Percentiles rank a stretch among this genome's conserved stretches.
These are phyloP conservation scores for Macrosiphum euphorbiae DNA, from an alignment of 2,888 invertebrate species.

Conservation along the genomic window DNA sequence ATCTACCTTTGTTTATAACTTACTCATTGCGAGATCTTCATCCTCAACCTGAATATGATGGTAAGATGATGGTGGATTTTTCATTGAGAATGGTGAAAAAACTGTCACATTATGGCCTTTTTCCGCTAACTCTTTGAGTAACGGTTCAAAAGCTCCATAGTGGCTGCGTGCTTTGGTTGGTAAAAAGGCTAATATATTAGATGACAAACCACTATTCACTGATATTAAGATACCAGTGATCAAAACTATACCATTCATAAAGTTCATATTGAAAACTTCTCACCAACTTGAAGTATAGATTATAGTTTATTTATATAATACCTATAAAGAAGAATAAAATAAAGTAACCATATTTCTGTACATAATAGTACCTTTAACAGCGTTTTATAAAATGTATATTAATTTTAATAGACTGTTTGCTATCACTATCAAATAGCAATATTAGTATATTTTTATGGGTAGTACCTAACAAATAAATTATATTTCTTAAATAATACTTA, in stretches of 20 bases:
- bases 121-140: conserved; percentile 34
- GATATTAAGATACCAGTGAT: neutral
- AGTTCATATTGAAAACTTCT: conserved; percentile 29
- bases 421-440: neutral
- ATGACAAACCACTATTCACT: neutral
- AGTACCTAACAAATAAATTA: neutral
- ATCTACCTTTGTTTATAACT: neutral
- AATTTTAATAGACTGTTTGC: neutral
- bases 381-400: neutral
- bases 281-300: neutral
- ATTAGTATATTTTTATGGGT: neutral
- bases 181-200: conserved; percentile 48
- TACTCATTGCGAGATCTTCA: conserved; percentile 18
- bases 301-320: neutral
- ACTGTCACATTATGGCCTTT: conserved; percentile 52
- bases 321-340: neutral
- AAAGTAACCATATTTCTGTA: neutral
- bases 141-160: conserved; percentile 50
- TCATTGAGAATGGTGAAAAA: conserved; percentile 35
- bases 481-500: neutral
- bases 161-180: conserved; percentile 51
- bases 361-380: neutral
- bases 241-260: conserved; percentile 10
- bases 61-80: conserved; percentile 49
- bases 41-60: conserved; percentile 48